phyloP scores from a whole-genome alignment of 2,113 vertebrate genomes.

The Ameiurus melas region DNA sequence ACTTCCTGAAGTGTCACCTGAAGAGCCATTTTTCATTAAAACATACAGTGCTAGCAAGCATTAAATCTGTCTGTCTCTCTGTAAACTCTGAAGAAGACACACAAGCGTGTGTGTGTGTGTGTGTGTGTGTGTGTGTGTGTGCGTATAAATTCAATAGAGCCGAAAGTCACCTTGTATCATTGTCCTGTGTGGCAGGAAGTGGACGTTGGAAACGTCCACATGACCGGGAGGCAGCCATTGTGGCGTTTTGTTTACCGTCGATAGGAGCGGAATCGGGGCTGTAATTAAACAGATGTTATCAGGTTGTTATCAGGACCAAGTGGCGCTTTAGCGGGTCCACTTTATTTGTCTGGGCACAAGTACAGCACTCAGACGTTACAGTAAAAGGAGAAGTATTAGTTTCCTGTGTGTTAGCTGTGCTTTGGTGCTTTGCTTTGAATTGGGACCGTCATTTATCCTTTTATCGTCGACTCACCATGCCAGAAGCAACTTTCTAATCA shows the following conservation, averaged over 20 bases:
- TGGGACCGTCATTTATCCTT: neutral
- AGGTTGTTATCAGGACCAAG: slow-evolving; percentile 13
- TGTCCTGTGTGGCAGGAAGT: slow-evolving; percentile 17
- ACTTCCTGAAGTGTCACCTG: neutral
- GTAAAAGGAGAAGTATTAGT: neutral
- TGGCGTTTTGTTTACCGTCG: slow-evolving; percentile 14
- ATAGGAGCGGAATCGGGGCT: slow-evolving; percentile 10
- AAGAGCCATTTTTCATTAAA: neutral
- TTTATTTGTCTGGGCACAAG: neutral
- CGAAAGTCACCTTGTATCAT: slow-evolving; percentile 36
- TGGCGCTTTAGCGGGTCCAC: neutral
- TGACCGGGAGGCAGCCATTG: slow-evolving; percentile 11
- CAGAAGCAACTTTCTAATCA: neutral
- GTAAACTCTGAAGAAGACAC: neutral
- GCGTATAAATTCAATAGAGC: neutral
- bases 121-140: neutral
- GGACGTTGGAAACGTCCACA: neutral
- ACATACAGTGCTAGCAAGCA: neutral
- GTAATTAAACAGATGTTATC: slow-evolving; percentile 22
- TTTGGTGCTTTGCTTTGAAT: neutral
- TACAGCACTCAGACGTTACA: slow-evolving; percentile 1
- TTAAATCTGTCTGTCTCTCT: neutral
- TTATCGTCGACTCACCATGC: neutral
- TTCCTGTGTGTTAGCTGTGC: neutral
- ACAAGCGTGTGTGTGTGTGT: neutral